phyloP scores from a whole-genome alignment of 2,888 invertebrate species.

The Aromia moschata region DNA sequence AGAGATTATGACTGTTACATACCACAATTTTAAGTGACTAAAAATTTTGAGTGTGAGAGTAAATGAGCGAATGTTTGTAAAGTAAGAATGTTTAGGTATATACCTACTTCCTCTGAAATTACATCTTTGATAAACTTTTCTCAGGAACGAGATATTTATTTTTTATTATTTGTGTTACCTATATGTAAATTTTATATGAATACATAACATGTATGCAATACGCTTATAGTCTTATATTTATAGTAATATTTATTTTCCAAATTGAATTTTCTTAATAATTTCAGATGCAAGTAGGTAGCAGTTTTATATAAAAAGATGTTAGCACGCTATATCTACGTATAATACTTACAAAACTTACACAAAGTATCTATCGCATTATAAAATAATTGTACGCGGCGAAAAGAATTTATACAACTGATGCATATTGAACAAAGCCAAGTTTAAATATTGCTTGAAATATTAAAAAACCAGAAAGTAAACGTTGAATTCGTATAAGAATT shows the following conservation, averaged over 20 bases:
- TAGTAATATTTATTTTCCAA: no score
- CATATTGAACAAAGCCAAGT: conserved; percentile 36
- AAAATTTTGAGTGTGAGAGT: conserved; percentile 39
- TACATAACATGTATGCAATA: conserved; percentile 7
- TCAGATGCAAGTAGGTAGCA: conserved; percentile 38
- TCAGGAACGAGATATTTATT: conserved; percentile 11
- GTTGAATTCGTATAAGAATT: conserved; percentile 20
- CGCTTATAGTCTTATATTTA: conserved; percentile 10
- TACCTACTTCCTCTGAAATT: conserved; percentile 45
- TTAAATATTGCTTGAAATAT: conserved; percentile 19
- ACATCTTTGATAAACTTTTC: conserved; percentile 29
- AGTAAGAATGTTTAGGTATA: conserved; percentile 28
- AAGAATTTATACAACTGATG: conserved; percentile 34
- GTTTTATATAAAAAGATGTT: conserved; percentile 40
- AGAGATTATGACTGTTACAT: conserved; percentile 24
- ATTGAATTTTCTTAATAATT: no score
- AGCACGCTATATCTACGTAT: conserved; percentile 49
- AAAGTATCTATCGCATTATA: conserved; percentile 38
- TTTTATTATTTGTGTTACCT: background rate
- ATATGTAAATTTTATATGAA: no score
- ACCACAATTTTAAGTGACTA: conserved; percentile 42
- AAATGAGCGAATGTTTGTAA: conserved; percentile 41
- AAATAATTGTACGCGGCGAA: conserved; percentile 31
- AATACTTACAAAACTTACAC: conserved; percentile 51
- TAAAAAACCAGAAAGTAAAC: conserved; percentile 20